Conservation (phyloP, 2,888 invertebrate species). For the Rotaria magnacalcarata region DNA sequence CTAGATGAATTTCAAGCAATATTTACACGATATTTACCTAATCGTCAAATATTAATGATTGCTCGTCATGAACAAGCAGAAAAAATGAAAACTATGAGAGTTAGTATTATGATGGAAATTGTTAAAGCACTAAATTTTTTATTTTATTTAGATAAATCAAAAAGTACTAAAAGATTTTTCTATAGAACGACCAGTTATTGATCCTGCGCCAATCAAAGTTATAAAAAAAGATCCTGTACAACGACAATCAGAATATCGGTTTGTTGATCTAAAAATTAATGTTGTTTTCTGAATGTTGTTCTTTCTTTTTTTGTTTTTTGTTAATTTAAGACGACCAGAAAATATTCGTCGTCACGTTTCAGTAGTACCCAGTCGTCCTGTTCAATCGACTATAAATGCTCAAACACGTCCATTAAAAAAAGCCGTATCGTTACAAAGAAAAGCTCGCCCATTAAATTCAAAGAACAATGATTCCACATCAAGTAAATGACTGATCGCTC, state of each 20-base stretch:
- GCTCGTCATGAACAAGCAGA: conserved; percentile 39
- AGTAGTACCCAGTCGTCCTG: background rate
- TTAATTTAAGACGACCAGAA: background rate
- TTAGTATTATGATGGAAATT: conserved; percentile 48
- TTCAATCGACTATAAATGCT: background rate
- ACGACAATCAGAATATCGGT: background rate
- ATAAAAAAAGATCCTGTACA: background rate
- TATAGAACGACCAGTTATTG: background rate
- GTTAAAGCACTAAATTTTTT: background rate
- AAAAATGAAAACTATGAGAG: conserved; percentile 50
- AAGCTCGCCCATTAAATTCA: background rate
- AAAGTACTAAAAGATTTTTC: background rate
- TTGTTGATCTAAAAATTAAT: background rate
- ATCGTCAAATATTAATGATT: background rate
- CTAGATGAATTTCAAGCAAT: background rate
- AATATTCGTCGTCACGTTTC: conserved; percentile 27
- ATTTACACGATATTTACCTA: background rate
- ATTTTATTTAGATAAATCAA: background rate
- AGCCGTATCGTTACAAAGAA: background rate
- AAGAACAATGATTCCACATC: background rate
- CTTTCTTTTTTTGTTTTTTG: background rate
- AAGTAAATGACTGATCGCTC: background rate
- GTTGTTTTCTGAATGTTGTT: too few relatives aligned
- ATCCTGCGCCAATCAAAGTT: background rate
- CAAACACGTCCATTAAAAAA: background rate